phyloP scores from a whole-genome alignment of 2,113 vertebrate genomes.

The Paradoxurus hermaphroditus region DNA sequence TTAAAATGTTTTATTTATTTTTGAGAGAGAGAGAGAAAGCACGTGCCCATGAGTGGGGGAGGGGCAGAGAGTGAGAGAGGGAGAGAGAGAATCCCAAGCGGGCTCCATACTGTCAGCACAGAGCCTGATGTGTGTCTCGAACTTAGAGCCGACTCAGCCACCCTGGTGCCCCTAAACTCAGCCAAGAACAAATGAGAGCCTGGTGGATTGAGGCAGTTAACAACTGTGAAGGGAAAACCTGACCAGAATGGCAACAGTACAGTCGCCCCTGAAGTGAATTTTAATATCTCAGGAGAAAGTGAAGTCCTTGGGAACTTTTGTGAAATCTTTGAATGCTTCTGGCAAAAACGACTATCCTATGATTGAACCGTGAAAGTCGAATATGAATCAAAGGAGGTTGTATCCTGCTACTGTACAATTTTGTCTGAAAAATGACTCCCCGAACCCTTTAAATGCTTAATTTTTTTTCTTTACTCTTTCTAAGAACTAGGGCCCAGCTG shows the following conservation, averaged over 20 bases:
- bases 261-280: background rate
- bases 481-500: conserved; percentile 30
- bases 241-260: no score
- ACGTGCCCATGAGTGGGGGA: no score
- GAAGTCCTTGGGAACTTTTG: background rate
- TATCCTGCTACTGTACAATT: background rate
- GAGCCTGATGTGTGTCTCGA: no score
- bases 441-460: background rate
- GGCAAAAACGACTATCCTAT: background rate
- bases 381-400: background rate
- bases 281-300: background rate
- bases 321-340: background rate
- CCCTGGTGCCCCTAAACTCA: background rate
- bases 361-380: background rate
- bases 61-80: no score
- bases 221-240: background rate
- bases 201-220: background rate
- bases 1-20: background rate
- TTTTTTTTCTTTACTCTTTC: background rate
- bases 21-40: background rate
- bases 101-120: no score
- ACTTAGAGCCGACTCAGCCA: background rate
- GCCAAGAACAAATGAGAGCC: fast-evolving
- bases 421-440: conserved; percentile 9
- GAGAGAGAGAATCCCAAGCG: no score